phyloP scores from a whole-genome alignment of 2,113 vertebrate genomes.

The Saguinus imperator region DNA sequence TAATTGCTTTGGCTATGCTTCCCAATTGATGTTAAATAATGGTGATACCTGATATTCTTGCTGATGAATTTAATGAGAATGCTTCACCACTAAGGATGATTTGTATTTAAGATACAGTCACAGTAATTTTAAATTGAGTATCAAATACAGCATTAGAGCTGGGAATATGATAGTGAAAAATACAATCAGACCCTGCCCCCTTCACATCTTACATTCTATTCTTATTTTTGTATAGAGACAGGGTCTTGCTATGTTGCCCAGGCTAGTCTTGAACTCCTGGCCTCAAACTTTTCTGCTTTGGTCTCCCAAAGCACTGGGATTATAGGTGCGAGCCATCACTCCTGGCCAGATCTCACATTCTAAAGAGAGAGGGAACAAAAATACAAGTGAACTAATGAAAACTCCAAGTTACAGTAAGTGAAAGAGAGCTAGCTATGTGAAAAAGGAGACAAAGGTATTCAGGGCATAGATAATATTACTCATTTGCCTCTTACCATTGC shows the following conservation, averaged over 20 bases:
- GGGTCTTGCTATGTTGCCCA: no score
- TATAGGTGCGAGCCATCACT: no score
- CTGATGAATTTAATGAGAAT: not conserved
- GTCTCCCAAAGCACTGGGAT: no score
- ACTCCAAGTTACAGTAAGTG: not conserved
- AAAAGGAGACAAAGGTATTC: not conserved
- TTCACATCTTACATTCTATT: not conserved
- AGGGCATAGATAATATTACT: not conserved
- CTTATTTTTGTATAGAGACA: no score
- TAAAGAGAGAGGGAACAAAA: not conserved
- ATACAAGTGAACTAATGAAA: not conserved
- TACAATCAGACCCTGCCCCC: not conserved
- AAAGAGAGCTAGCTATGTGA: not conserved
- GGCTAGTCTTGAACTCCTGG: no score
- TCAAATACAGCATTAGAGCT: not conserved
- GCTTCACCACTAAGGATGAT: not conserved
- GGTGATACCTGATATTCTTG: not conserved
- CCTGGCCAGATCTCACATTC: not conserved
- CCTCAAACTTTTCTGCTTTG: no score
- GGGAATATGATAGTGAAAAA: not conserved
- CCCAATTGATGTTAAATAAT: not conserved
- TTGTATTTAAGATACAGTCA: not conserved
- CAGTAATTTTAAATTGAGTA: not conserved
- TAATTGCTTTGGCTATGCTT: constrained; percentile 7
- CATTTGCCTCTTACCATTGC: not conserved